These are phyloP conservation scores for Agelaius phoeniceus DNA, from an alignment of 2,113 vertebrate species.

Conservation along the genomic window DNA sequence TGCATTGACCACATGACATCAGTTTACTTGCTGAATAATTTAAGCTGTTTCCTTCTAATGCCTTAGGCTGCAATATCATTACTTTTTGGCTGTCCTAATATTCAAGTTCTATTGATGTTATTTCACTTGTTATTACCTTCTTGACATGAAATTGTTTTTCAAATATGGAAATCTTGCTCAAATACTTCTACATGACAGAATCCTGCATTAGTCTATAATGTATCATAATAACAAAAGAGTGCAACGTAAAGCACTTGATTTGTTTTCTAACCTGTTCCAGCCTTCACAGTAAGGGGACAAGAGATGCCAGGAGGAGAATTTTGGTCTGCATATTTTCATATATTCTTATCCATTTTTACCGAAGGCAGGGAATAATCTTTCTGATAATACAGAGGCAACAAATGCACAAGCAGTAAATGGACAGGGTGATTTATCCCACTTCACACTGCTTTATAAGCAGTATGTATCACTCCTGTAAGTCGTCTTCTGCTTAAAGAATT, in stretches of 20 bases:
- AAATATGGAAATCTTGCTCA: constrained; percentile 59
- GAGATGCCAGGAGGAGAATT: constrained; percentile 40
- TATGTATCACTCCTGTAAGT: constrained; percentile 69
- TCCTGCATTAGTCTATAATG: constrained; percentile 3
- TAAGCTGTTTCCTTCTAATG: constrained; percentile 39
- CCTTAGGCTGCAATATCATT: constrained; percentile 28
- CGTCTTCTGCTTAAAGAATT: constrained; percentile 72
- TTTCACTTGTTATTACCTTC: constrained; percentile 64
- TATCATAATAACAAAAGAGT: constrained; percentile 27
- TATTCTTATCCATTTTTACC: constrained; percentile 63
- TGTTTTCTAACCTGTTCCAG: constrained; percentile 40
- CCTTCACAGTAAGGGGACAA: constrained; percentile 27
- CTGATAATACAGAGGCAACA: constrained; percentile 64
- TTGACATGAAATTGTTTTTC: constrained; percentile 60
- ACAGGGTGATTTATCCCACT: constrained; percentile 78
- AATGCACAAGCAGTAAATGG: constrained; percentile 61
- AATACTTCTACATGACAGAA: constrained; percentile 52
- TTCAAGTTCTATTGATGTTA: constrained; percentile 49
- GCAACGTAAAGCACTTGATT: constrained; percentile 15
- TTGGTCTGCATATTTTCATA: constrained; percentile 44
- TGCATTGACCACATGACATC: constrained; percentile 24
- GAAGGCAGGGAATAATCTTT: constrained; percentile 67
- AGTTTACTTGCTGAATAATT: constrained; percentile 59
- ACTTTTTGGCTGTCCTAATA: constrained; percentile 39
- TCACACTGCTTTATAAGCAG: constrained; percentile 70